Conservation (phyloP, 2,113 vertebrate genomes). For the Eulacestoma nigropectus region DNA sequence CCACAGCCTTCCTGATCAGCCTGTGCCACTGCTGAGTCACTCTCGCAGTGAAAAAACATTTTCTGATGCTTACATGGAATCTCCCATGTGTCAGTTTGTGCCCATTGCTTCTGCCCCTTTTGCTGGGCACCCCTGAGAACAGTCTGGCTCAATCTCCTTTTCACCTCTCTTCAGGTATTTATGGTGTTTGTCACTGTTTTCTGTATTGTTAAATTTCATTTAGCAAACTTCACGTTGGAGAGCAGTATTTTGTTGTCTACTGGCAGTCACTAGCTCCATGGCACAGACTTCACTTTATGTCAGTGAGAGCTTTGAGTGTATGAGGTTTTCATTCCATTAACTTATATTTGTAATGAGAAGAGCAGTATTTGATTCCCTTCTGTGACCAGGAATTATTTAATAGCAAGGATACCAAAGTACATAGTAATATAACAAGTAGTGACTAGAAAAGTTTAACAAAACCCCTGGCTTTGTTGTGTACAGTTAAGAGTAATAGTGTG, state of each 20-base stretch:
- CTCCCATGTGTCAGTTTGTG: neutral
- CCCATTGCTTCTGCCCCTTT: neutral
- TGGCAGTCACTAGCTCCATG: neutral
- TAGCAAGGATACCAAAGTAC: neutral
- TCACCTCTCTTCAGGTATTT: neutral
- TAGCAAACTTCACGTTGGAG: neutral
- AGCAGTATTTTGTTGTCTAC: neutral
- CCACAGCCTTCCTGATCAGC: neutral
- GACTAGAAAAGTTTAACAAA: neutral
- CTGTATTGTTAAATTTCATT: neutral
- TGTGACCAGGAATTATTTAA: neutral
- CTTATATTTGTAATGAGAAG: neutral
- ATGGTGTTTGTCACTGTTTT: neutral
- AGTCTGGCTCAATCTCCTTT: neutral
- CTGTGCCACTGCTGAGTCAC: neutral
- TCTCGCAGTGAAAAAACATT: neutral
- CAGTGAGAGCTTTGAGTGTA: neutral
- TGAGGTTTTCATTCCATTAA: neutral
- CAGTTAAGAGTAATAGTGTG: neutral
- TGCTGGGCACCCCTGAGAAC: neutral
- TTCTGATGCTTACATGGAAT: neutral
- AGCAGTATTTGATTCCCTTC: neutral
- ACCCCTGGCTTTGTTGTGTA: neutral
- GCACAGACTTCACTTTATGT: neutral
- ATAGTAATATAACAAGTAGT: neutral